Base-by-base conservation (phyloP, 2,113 vertebrate genomes). In the Amblyornis subalaris region DNA sequence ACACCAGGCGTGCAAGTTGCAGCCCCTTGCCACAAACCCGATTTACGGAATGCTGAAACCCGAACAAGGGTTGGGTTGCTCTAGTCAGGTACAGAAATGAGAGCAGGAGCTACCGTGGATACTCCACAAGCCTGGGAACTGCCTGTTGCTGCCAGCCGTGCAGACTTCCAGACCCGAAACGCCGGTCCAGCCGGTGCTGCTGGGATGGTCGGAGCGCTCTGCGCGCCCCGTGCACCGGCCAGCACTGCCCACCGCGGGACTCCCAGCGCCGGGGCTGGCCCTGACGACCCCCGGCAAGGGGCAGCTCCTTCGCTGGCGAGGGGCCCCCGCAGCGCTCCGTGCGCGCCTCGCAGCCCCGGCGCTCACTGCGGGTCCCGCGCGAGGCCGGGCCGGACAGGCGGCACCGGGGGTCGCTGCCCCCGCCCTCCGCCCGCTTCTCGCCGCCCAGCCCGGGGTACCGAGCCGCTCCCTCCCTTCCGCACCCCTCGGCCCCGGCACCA, bases 1-100 rank as follows among this genome's bases (percentile, higher is more conserved):
- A 24, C 6, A 7, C 20, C 6, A 19, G 0, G 23, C 33, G 24
- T 0, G 1, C 2, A 5, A 25, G 23, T 4, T 65, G 10, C 1
- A 40, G 51, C 33, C 58, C 64, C 67, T 10, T 5, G 29, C 54
- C 82, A n/a, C 51, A 14, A 4, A 21, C 10, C 1, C 2, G 12
- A 51, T 25, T 18, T 14, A 24, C 0, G 2, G 58, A 42, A 50
- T 0, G 25, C 12, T 0, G 4, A 42, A 62, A 33, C 14, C 20
- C 40, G 5, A 3, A 10, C 3, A 28, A 36, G 82, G 18, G 31
- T 0, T 8, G 53, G 13, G 36, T 2, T 15, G 21, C 9, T 21
- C 47, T 0, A 2, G 5, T 0, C 6, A 12, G 29, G 24, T 3
- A n/a, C 0, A 22, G 45, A 47, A 12, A n/a, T 2, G 20, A 3